Evolutionary conservation across 2,888 invertebrate genomes (phyloP).

Genomic region (Leptura quadrifasciata): DNA sequence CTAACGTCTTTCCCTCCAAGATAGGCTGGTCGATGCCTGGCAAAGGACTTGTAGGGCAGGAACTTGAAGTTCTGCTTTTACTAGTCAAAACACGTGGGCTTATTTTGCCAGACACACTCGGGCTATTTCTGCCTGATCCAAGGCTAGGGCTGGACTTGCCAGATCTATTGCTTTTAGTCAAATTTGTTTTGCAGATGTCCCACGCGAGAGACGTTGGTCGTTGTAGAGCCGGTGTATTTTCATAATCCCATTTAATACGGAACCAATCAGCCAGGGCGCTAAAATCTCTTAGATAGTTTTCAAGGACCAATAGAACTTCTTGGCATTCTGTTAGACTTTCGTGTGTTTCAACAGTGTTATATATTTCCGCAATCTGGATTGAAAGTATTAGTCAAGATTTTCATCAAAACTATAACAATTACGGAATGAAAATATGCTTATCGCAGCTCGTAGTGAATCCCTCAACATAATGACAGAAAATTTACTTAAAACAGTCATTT

Average conservation of each 20-base stretch:
- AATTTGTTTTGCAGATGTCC: conserved; percentile 93
- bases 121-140: conserved; percentile 78
- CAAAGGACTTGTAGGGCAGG: conserved; percentile 73
- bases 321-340: conserved; percentile 96
- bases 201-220: conserved; percentile 94
- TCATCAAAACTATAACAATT: conserved; percentile 4
- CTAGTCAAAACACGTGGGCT: conserved; percentile 77
- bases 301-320: conserved; percentile 95
- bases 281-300: conserved; percentile 96
- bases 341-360: conserved; percentile 96
- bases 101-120: conserved; percentile 78
- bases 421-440: neutral
- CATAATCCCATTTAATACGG: conserved; percentile 94
- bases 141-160: conserved; percentile 74
- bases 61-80: conserved; percentile 59
- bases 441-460: too few species aligned
- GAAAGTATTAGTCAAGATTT: conserved; percentile 19
- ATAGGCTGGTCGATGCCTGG: conserved; percentile 72
- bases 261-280: conserved; percentile 95
- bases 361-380: conserved; percentile 89
- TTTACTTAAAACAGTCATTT: too few species aligned
- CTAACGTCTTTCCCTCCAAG: conserved; percentile 67
- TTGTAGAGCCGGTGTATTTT: conserved; percentile 89
- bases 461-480: too few species aligned
- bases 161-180: conserved; percentile 68